Conservation (phyloP, 2,113 vertebrate genomes). For the Myotis yumanensis region DNA sequence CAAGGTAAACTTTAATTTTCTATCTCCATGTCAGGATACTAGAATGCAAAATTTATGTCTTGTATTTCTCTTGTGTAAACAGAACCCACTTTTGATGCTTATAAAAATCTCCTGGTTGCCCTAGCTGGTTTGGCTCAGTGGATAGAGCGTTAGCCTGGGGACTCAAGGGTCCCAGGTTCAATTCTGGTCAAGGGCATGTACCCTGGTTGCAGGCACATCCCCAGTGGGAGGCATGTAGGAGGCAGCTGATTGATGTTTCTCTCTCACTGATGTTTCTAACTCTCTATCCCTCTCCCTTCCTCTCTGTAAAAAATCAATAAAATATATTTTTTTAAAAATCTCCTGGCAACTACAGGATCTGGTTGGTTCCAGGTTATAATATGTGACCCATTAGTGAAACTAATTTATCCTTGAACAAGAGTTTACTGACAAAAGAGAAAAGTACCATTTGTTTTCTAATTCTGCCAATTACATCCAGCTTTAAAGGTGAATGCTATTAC, state of each 20-base stretch:
- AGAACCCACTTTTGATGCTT: constrained; percentile 32
- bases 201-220: too few species aligned
- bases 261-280: too few species aligned
- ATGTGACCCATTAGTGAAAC: constrained; percentile 14
- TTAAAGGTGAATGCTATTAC: not conserved
- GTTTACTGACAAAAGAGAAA: not conserved
- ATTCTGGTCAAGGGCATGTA: too few species aligned
- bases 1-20: constrained; percentile 40
- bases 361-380: not conserved
- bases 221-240: too few species aligned
- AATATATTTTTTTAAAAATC: too few species aligned
- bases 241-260: too few species aligned
- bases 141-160: too few species aligned
- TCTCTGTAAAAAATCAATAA: too few species aligned
- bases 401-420: not conserved
- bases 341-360: not conserved
- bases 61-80: not conserved
- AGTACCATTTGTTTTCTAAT: constrained; percentile 12
- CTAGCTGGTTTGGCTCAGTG: too few species aligned
- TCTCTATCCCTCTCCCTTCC: too few species aligned
- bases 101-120: not conserved
- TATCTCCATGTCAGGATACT: not conserved
- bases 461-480: not conserved
- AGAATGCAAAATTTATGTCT: not conserved
- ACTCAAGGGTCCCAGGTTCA: too few species aligned